Conservation (phyloP, 2,888 invertebrate genomes). For the Dascillus cervinus region DNA sequence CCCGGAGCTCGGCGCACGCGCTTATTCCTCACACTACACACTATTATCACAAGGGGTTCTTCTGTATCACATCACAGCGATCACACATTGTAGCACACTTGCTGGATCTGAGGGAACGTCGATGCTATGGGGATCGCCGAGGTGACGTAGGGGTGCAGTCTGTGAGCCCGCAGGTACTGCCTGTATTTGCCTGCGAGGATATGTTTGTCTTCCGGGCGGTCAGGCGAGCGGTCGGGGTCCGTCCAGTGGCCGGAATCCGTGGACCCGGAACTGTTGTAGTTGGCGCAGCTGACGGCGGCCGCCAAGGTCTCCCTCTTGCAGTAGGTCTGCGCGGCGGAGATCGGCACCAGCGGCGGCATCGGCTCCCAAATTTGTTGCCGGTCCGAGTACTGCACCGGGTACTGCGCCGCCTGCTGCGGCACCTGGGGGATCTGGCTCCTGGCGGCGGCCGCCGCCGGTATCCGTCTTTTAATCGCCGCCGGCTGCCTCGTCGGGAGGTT, state of each 20-base stretch:
- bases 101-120: constrained; percentile 50
- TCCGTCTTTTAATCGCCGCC: constrained; percentile 32
- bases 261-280: constrained; percentile 32
- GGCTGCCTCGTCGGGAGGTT: constrained; percentile 54
- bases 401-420: constrained; percentile 35
- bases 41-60: constrained; percentile 43
- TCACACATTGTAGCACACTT: constrained; percentile 57
- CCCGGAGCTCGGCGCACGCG: constrained; percentile 36
- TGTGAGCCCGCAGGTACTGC: constrained; percentile 50
- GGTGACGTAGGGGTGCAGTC: constrained; percentile 51
- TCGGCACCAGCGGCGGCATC: constrained; percentile 37
- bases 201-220: constrained; percentile 36
- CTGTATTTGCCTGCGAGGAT: constrained; percentile 50
- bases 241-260: constrained; percentile 39
- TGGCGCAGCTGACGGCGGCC: constrained; percentile 41
- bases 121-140: constrained; percentile 43
- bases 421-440: constrained; percentile 35
- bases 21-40: constrained; percentile 38
- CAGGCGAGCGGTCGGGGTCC: constrained; percentile 37
- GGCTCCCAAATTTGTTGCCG: constrained; percentile 22
- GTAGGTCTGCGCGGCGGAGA: constrained; percentile 31
- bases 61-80: constrained; percentile 37
- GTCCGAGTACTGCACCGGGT: constrained; percentile 26
- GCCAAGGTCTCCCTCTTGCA: constrained; percentile 25
- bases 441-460: constrained; percentile 39